Percentiles rank a stretch among this genome's conserved stretches.
Evolutionary conservation across 2,113 vertebrate species (phyloP).

Genomic region (Thamnophis sirtalis): DNA sequence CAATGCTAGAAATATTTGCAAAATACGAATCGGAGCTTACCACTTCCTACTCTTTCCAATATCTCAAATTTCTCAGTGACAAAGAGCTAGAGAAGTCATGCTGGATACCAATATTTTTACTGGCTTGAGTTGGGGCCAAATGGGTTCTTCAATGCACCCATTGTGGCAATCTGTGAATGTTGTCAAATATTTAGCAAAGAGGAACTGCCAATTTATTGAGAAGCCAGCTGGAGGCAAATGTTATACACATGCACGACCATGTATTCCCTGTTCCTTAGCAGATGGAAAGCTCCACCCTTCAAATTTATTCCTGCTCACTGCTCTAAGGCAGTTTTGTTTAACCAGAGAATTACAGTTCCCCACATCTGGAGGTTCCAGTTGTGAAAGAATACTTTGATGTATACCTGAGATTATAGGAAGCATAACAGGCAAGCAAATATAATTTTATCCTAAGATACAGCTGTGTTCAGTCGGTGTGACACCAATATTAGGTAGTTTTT

Average conservation of each 20-base stretch:
- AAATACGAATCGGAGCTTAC: not conserved
- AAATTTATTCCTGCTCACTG: not conserved
- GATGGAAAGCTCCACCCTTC: not conserved
- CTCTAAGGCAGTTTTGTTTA: not conserved
- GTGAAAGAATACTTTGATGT: not conserved
- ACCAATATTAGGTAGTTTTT: not conserved
- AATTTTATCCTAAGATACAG: not conserved
- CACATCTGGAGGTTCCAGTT: not conserved
- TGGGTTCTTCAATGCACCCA: not conserved
- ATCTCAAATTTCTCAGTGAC: not conserved
- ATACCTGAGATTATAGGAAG: not conserved
- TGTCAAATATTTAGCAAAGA: conserved; percentile 25
- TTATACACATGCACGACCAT: not conserved
- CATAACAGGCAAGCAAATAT: not conserved
- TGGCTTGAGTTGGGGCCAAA: rapidly evolving
- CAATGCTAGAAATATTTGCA: not conserved
- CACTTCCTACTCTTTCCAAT: rapidly evolving
- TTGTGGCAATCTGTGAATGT: not conserved
- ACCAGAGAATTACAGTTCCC: not conserved
- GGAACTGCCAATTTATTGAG: conserved; percentile 10
- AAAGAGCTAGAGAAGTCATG: rapidly evolving
- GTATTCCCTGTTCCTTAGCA: not conserved
- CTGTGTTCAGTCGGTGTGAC: not conserved
- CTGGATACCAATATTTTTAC: not conserved
- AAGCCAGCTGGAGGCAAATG: conserved; percentile 20